Evolutionary conservation across 2,113 vertebrate species (phyloP).

Genomic region (Gulo gulo): DNA sequence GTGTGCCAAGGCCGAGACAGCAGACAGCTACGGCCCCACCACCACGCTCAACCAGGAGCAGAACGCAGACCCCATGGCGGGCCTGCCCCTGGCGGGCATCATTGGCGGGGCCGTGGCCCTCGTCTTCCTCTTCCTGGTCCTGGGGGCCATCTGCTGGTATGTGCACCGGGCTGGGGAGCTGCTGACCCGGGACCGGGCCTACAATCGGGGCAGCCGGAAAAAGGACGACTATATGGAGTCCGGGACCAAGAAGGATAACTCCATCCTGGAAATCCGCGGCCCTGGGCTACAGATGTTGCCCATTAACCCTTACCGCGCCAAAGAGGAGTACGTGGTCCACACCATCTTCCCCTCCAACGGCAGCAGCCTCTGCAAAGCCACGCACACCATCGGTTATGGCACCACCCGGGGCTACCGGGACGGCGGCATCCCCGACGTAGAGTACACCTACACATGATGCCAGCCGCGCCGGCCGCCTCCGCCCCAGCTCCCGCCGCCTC

Average conservation of each 20-base stretch:
- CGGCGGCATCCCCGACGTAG: conserved; percentile 92
- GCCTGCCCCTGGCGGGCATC: conserved; percentile 90
- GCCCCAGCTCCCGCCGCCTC: conserved; percentile 17
- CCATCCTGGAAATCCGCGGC: conserved; percentile 92
- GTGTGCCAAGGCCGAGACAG: conserved; percentile 92
- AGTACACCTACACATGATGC: conserved; percentile 94
- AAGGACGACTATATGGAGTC: conserved; percentile 94
- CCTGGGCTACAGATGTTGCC: conserved; percentile 94
- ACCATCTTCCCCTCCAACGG: conserved; percentile 96
- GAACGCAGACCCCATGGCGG: conserved; percentile 80
- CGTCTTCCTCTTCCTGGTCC: conserved; percentile 90
- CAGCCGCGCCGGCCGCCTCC: conserved; percentile 12
- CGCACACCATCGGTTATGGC: conserved; percentile 88
- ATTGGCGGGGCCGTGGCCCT: conserved; percentile 90
- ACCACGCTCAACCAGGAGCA: conserved; percentile 87
- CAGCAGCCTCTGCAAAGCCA: conserved; percentile 91
- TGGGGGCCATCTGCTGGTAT: conserved; percentile 92
- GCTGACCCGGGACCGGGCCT: conserved; percentile 86
- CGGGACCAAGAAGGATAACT: conserved; percentile 95
- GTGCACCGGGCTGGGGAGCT: conserved; percentile 86
- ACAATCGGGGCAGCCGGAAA: conserved; percentile 85
- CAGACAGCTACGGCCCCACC: conserved; percentile 81
- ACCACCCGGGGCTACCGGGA: conserved; percentile 93
- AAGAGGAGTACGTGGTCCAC: conserved; percentile 94
- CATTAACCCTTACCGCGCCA: conserved; percentile 86